These are phyloP conservation scores for Chondrosia reniformis DNA, from an alignment of 37 sponge, comb jelly and placozoan species.

Conservation along the genomic window DNA sequence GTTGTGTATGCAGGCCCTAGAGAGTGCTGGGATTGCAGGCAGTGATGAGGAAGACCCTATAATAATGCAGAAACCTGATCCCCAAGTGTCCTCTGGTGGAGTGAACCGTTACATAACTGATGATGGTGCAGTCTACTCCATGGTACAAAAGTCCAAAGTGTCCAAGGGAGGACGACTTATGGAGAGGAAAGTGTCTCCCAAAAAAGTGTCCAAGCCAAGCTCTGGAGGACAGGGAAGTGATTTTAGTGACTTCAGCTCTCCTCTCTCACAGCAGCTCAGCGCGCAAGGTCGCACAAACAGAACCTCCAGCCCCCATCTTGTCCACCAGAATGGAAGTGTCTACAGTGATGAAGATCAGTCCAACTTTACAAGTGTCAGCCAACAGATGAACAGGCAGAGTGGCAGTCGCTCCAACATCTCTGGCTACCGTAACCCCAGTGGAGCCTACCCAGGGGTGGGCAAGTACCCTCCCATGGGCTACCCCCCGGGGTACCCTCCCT, in stretches of 20 bases:
- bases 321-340: neutral
- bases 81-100: no score
- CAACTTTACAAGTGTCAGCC: constrained; percentile 16
- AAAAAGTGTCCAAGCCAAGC: neutral
- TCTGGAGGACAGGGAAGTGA: constrained; percentile 12
- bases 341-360: neutral
- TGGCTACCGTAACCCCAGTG: neutral
- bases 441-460: neutral
- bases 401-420: constrained; percentile 1
- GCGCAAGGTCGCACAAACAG: constrained; percentile 3
- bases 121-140: constrained; percentile 1
- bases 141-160: constrained; percentile 3
- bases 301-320: neutral
- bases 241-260: constrained; percentile 7
- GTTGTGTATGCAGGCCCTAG: neutral
- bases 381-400: neutral
- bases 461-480: neutral
- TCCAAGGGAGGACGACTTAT: neutral
- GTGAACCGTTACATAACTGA: neutral
- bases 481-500: neutral
- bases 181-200: neutral
- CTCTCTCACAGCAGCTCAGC: constrained; percentile 7
- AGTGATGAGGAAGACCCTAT: neutral
- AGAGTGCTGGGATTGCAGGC: constrained; percentile 6
- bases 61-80: neutral